phyloP scores from a whole-genome alignment of 2,113 vertebrate species.

The Formicarius rufipectus region DNA sequence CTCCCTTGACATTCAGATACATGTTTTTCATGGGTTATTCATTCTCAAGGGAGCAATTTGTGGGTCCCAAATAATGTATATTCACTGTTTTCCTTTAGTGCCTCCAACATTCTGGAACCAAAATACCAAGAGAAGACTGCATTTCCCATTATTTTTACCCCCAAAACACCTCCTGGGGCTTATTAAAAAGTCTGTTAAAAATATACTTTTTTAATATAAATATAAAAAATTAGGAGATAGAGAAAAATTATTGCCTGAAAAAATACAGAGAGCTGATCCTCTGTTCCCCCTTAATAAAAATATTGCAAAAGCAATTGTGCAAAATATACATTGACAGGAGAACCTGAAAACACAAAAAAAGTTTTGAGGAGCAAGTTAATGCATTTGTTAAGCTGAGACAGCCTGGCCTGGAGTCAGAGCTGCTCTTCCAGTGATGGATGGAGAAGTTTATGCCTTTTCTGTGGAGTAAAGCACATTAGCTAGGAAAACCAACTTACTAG shows the following conservation, averaged over 20 bases:
- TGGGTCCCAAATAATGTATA: slow-evolving; percentile 3
- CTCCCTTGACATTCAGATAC: neutral
- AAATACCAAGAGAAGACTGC: slow-evolving; percentile 19
- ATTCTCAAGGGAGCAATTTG: slow-evolving; percentile 22
- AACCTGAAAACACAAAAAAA: neutral
- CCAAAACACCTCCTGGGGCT: neutral
- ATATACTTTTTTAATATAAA: neutral
- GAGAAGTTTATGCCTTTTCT: neutral
- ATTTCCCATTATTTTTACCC: slow-evolving; percentile 28
- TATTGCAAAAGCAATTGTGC: neutral
- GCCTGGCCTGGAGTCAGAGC: neutral
- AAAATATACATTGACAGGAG: neutral
- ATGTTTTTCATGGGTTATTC: neutral
- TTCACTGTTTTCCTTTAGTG: slow-evolving; percentile 17
- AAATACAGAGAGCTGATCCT: neutral
- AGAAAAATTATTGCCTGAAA: neutral
- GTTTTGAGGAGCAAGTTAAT: neutral
- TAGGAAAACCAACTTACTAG: neutral
- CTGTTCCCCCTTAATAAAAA: neutral
- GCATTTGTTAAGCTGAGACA: neutral
- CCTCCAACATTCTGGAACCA: slow-evolving; percentile 5
- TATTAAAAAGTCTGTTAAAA: slow-evolving; percentile 38
- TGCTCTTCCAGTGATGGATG: neutral
- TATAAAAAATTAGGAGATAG: neutral
- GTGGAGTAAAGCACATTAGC: neutral